Evolutionary conservation across 1,140 invertebrate species (phyloP).

Genomic region (Papilio helenus): DNA sequence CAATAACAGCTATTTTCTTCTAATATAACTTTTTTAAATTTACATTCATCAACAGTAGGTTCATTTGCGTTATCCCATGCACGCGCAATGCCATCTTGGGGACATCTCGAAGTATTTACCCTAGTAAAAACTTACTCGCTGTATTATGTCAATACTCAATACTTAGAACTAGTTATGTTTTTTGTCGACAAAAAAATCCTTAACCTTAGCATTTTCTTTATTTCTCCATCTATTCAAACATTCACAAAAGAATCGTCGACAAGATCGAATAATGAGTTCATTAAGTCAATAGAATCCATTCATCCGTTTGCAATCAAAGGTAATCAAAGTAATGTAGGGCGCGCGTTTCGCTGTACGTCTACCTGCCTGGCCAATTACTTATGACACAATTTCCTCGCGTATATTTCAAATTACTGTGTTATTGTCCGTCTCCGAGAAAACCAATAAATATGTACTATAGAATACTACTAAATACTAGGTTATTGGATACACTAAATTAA

Average conservation of each 20-base stretch:
- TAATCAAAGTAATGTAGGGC: neutral
- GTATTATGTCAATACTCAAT: too few species aligned
- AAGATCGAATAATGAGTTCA: slow-evolving; percentile 1
- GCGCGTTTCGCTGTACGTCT: neutral
- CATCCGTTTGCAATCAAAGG: neutral
- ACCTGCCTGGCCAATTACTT: neutral
- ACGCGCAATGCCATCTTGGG: too few species aligned
- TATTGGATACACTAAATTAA: too few species aligned
- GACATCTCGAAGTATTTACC: too few species aligned
- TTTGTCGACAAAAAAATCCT: too few species aligned
- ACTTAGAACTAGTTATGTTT: too few species aligned
- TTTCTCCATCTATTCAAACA: neutral
- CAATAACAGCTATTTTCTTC: neutral
- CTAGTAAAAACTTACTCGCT: too few species aligned
- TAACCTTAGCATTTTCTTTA: neutral
- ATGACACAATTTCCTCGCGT: neutral
- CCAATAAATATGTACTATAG: too few species aligned
- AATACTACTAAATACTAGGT: neutral
- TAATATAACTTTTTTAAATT: too few species aligned
- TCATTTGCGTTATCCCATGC: too few species aligned
- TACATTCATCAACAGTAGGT: too few species aligned
- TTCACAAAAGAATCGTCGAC: neutral
- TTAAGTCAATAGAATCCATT: slow-evolving; percentile 7
- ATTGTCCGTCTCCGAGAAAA: neutral
- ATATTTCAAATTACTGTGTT: neutral